These are phyloP conservation scores for Eupithecia tripunctaria DNA, from an alignment of 2,888 invertebrate genomes.

Conservation along the genomic window DNA sequence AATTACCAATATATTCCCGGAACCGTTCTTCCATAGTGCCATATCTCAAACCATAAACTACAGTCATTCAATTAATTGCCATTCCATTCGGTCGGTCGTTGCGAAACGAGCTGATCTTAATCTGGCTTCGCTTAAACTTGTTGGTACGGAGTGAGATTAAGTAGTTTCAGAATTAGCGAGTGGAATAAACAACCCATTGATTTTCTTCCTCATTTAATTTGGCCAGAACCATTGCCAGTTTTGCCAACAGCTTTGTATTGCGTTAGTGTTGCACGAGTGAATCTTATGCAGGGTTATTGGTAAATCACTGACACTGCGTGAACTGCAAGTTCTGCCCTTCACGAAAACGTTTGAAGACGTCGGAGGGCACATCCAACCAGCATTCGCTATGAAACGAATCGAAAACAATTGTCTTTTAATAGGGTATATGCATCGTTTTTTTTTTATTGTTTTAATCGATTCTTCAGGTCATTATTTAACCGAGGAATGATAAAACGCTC, in stretches of 20 bases:
- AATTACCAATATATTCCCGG: neutral
- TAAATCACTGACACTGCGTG: no score
- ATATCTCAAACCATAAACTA: conserved; percentile 20
- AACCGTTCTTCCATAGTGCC: conserved; percentile 12
- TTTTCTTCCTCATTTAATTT: conserved; percentile 78
- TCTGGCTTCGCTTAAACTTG: conserved; percentile 57
- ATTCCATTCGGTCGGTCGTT: conserved; percentile 32
- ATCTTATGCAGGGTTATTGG: no score
- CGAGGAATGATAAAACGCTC: no score
- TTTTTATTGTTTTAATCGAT: no score
- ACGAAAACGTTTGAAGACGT: no score
- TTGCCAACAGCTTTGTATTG: conserved; percentile 43
- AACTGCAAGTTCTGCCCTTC: no score
- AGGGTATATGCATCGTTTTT: no score
- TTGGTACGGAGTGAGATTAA: conserved; percentile 60
- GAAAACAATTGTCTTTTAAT: no score
- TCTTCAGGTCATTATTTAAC: no score
- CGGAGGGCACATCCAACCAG: no score
- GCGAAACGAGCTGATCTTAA: conserved; percentile 46
- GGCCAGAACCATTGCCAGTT: conserved; percentile 47
- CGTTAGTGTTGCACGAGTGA: neutral
- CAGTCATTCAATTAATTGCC: conserved; percentile 42
- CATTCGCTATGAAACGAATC: no score
- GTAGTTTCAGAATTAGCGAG: conserved; percentile 69
- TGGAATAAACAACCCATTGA: conserved; percentile 70